These are phyloP conservation scores for Oreohelix idahoensis DNA, from an alignment of 1,140 invertebrate species.

Conservation along the genomic window DNA sequence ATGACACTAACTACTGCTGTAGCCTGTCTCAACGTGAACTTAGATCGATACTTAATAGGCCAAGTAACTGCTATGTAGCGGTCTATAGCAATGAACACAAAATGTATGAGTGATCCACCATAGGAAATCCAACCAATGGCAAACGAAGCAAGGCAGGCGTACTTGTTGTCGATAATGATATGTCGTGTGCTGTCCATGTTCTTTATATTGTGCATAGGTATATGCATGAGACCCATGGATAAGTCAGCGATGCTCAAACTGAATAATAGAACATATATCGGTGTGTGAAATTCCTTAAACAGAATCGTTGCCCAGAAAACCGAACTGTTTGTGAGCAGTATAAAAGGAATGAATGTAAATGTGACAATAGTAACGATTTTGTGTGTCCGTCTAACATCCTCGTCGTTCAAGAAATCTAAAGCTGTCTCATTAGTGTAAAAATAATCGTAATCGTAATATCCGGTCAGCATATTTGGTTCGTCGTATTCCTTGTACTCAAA, in stretches of 20 bases:
- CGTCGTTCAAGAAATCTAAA: background rate
- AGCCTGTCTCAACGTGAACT: background rate
- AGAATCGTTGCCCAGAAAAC: background rate
- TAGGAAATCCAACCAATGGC: background rate
- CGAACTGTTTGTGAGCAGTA: background rate
- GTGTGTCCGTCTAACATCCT: background rate
- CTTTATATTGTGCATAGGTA: background rate
- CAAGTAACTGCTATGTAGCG: background rate
- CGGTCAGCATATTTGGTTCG: no score
- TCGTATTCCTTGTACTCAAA: no score
- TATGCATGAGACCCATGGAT: background rate
- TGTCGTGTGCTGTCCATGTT: background rate
- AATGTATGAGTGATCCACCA: background rate
- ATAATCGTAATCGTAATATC: no score
- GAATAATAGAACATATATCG: background rate
- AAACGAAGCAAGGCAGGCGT: background rate
- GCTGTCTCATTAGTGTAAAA: background rate
- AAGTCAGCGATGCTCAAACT: background rate
- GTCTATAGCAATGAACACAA: background rate
- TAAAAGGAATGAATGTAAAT: background rate
- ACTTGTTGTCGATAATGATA: background rate
- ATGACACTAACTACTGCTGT: background rate
- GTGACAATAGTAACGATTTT: background rate
- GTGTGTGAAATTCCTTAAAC: background rate
- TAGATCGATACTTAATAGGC: background rate